Evolutionary conservation across 2,113 vertebrate genomes (phyloP).

Genomic region (Chroicocephalus ridibundus): DNA sequence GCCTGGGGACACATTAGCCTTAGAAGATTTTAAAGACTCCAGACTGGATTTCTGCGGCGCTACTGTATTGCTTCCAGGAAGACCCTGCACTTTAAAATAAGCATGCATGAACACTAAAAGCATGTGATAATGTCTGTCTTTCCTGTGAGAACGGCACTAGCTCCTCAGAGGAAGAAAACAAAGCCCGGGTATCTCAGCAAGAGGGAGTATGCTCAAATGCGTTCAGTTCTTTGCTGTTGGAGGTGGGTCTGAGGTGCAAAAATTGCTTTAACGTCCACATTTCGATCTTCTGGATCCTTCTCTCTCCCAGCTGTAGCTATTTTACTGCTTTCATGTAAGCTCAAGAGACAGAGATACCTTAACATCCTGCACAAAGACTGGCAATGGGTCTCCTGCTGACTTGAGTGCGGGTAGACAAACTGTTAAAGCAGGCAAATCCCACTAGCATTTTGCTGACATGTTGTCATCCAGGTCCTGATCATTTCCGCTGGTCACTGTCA

Average conservation of each 20-base stretch:
- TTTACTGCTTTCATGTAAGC: neutral
- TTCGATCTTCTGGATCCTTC: neutral
- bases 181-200: neutral
- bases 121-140: neutral
- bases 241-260: neutral
- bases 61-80: neutral
- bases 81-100: neutral
- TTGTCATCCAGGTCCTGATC: neutral
- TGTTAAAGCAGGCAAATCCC: neutral
- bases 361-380: neutral
- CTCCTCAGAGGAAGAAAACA: neutral
- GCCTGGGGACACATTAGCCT: neutral
- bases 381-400: neutral
- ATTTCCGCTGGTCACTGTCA: neutral
- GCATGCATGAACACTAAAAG: neutral
- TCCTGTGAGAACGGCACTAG: neutral
- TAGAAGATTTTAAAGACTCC: neutral
- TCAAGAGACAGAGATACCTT: neutral
- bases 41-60: neutral
- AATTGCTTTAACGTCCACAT: neutral
- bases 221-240: neutral
- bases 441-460: neutral
- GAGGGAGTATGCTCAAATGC: neutral
- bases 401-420: neutral
- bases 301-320: neutral